Base-by-base conservation (phyloP, 2,797 vertebrate species). In the Eulemur albifrons region DNA sequence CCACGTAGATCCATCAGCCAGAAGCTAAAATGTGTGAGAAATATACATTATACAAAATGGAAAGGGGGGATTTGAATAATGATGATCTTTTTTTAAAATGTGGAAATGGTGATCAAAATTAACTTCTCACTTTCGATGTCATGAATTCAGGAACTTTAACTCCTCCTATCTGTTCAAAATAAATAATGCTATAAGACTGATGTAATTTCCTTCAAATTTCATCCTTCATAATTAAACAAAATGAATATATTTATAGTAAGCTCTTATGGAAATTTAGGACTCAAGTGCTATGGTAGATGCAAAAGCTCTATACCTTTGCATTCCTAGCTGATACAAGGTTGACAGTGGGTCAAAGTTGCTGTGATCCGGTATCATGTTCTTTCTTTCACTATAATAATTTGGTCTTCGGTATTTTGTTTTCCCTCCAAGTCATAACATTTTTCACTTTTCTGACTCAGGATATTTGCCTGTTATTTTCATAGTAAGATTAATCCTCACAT, bases 1-100 rank as follows among this genome's bases (percentile, higher is more conserved):
- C 21, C 38, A 17, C 65, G 91, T 88, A 88, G 81, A 88, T 96
- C 23, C 30, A 91, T 97, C 88, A 97, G 73, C 57, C 89, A 70
- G 43, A 95, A 96, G 21, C 57, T 96, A 95, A 69, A 35, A 92
- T 94, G 63, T 96, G 76, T 97, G 92, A 93, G 48, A 92, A 72
- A 88, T 92, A 96, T 20, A 67, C 88, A 95, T 90, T 77, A 43
- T 86, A 90, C 32, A 96, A 80, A 95, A 93, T 73, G 52, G 23
- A 96, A 96, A 94, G 5, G 35, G 38, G 18, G 12, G 52, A 69
- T 1, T 75, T 61, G n/a, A 81, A 73, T 20, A 89, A 85, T 96
- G 12, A 72, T 94, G 69, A 83, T 88, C 76, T 63, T 35, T 35
- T 35, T 35, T 45, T 27, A 32, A 82, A 73, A 86, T 70, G 2